Percentiles rank a stretch among this genome's conserved stretches.
phyloP scores from a whole-genome alignment of 2,113 vertebrate genomes.

The Sialia sialis region DNA sequence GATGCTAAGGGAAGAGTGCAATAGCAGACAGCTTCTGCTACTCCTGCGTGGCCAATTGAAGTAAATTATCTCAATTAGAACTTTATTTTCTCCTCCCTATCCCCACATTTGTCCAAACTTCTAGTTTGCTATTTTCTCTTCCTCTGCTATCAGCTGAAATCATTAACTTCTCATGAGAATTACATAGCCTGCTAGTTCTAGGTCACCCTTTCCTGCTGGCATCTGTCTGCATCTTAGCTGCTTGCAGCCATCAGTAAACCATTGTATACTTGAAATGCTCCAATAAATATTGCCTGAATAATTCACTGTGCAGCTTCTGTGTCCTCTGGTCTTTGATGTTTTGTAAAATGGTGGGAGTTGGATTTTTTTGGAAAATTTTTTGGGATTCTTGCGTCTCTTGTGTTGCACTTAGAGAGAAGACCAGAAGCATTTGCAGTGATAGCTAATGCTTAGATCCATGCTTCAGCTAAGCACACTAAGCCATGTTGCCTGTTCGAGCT shows the following conservation, averaged over 20 bases:
- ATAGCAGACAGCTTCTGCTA: conserved; percentile 18
- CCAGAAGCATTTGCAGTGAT: not conserved
- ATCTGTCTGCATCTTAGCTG: not conserved
- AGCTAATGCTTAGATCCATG: not conserved
- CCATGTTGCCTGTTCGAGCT: not conserved
- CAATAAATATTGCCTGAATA: conserved; percentile 59
- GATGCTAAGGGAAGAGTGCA: conserved; percentile 10
- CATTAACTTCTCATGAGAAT: not conserved
- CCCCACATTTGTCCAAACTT: not conserved
- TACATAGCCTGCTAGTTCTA: not conserved
- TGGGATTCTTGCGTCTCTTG: not conserved
- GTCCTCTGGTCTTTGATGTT: not conserved
- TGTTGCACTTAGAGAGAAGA: not conserved
- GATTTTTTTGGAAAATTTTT: not conserved
- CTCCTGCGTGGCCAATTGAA: not conserved
- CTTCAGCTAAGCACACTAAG: not conserved
- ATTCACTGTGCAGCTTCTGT: not conserved
- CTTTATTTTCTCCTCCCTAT: not conserved
- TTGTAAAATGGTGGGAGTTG: not conserved
- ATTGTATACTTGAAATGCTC: conserved; percentile 55
- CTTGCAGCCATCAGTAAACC: not conserved
- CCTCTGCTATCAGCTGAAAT: not conserved
- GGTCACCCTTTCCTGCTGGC: not conserved
- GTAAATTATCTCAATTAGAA: not conserved
- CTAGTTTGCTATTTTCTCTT: not conserved